A percentile compares a stretch with the other conserved stretches of the same genome.
phyloP scores from a whole-genome alignment of 1,140 invertebrate species.

The Drosophila melanica region DNA sequence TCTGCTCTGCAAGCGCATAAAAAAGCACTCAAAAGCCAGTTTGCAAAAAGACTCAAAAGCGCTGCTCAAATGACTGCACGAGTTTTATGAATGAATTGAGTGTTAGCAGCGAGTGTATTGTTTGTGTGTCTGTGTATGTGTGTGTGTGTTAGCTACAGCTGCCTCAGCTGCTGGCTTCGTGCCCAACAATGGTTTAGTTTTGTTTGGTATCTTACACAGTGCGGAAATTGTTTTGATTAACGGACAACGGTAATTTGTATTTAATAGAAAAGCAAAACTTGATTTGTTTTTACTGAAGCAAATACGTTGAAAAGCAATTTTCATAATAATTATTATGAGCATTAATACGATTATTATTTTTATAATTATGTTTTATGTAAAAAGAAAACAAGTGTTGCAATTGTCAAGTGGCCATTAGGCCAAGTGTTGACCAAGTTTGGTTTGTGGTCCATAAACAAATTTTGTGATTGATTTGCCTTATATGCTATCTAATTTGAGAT shows the following conservation, averaged over 20 bases:
- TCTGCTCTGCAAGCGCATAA: background rate
- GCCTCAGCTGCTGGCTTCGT: slow-evolving; percentile 46
- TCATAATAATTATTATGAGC: slow-evolving; percentile 30
- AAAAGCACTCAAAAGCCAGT: slow-evolving; percentile 58
- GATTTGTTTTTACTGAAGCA: slow-evolving; percentile 59
- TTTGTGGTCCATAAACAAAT: background rate
- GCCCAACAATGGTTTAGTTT: slow-evolving; percentile 57
- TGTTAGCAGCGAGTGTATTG: slow-evolving; percentile 17
- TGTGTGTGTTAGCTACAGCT: slow-evolving; percentile 26
- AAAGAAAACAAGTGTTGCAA: slow-evolving; percentile 17
- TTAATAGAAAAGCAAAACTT: slow-evolving; percentile 31
- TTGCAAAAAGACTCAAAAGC: slow-evolving; percentile 45
- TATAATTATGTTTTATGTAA: background rate
- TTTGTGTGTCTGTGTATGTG: background rate
- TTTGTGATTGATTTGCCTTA: slow-evolving; percentile 12
- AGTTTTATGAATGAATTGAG: slow-evolving; percentile 75
- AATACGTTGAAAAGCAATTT: slow-evolving; percentile 18
- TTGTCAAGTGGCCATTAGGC: slow-evolving; percentile 3
- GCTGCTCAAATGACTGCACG: slow-evolving; percentile 23
- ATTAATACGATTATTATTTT: slow-evolving; percentile 4
- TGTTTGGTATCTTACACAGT: slow-evolving; percentile 56
- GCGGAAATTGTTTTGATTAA: slow-evolving; percentile 75
- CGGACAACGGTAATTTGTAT: slow-evolving; percentile 54
- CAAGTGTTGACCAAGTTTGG: slow-evolving; percentile 19
- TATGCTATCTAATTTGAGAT: background rate